Base-by-base conservation (phyloP, 2,888 invertebrate genomes). In the Hetaerina titia region DNA sequence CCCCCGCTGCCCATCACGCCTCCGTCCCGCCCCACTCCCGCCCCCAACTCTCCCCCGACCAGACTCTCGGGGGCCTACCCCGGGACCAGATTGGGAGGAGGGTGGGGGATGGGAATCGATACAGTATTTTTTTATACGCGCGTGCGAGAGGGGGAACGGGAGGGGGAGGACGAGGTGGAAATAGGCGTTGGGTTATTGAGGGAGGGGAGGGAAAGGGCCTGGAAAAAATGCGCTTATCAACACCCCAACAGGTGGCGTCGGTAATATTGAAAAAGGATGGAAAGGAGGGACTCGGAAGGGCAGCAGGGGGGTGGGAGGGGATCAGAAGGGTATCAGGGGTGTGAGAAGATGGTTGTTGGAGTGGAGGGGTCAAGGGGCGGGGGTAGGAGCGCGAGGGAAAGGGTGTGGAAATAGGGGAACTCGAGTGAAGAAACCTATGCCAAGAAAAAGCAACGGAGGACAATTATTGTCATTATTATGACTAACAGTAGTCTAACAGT, bases 211-310 rank as follows among this genome's bases (percentile, higher is more conserved):
- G 56, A 92, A 92, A 69, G 69, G 92, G 69, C 56, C 92, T 56
- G 92, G 92, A 92, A 92, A 74, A 92, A 92, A 92, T 74, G 92
- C 92, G 92, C 92, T 92, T 92, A 92, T 92, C 92, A 92, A 92
- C 92, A 69, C 92, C 92, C 92, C 92, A 92, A 92, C 92, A 92
- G 92, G 92, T 92, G 92, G 92, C 92, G 92, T 74, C 69, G 45
- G 92, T 92, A 69, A 92, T 92, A 92, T 92, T 92, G 92, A 92
- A 92, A 92, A 92, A 92, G 69, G 92, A 74, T 92, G 69, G 90
- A 64, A 64, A 90, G 45, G 60, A 90, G 31, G 90, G 63, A 90
- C 0, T 45, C 56, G 19, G 17, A 31, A 0, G 31, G 69, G 69
- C 4, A 45, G 57, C 6, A 89, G 69, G 9, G 45, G 90, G 4